Base-by-base conservation (phyloP, 2,888 invertebrate species). In the Macrophya annulata region DNA sequence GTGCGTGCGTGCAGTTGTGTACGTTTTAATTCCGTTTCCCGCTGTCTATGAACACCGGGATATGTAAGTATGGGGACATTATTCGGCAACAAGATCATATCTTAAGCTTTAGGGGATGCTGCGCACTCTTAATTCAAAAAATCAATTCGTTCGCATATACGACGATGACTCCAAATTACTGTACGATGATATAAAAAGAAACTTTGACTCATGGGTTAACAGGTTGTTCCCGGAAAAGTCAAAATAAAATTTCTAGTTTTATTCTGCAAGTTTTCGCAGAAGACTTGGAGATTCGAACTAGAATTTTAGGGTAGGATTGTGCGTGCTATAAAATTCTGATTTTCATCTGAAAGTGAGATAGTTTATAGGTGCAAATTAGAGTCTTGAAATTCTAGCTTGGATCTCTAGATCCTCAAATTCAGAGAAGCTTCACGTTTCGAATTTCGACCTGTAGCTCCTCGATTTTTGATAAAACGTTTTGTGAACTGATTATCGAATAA, bases 181-280 rank as follows among this genome's bases (percentile, higher is more conserved):
- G 17, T 62, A n/a, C 25, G 10, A 10, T 0, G 62, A 62, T n/a
- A 8, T 15, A 5, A 10, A 15, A 40, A 37, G 77, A n/a, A 83
- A 76, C 68, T 51, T 71, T 12, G 37, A 43, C 74, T 65, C 85
- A 86, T 86, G 87, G 86, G 87, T n/a, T n/a, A 87, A 87, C 87
- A 86, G 86, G 86, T 87, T 83, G 83, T 68, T 86, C 85, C 74
- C 31, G 3, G 3, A 31, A 31, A 31, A 31, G 3, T 31, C 31
- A n/a, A n/a, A n/a, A n/a, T n/a, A n/a, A n/a, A n/a, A n/a, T n/a
- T n/a, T n/a, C n/a, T n/a, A n/a, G n/a, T n/a, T n/a, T n/a, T n/a
- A n/a, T 37, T 55, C 48, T 74, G n/a, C 45, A 17, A 45, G 76
- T 83, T 45, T 10, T 45, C 10, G 9, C 1, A 4, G 5, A 45